Evolutionary conservation across 2,797 vertebrate genomes (phyloP).

Genomic region (Distichodus sexfasciatus): DNA sequence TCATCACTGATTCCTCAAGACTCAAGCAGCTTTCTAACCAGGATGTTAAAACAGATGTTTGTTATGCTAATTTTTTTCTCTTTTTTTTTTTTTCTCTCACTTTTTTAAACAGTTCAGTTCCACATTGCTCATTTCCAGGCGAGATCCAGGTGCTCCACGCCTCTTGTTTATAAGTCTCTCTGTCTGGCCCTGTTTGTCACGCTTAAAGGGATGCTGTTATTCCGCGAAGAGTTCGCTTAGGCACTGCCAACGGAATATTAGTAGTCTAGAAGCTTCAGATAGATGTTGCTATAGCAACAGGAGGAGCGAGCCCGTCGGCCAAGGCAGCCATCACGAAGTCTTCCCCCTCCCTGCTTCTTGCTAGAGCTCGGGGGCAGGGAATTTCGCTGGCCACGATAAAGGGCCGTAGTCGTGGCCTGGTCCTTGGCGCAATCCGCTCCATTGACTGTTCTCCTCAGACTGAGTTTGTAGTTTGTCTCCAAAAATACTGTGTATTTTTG

Average conservation of each 20-base stretch:
- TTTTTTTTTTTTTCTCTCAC: slow-evolving; percentile 51
- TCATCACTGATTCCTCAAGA: no score
- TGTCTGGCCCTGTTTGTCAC: background rate
- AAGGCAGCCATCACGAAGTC: no score
- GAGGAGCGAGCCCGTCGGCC: background rate
- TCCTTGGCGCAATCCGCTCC: no score
- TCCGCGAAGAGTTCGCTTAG: no score
- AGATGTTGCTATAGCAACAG: slow-evolving; percentile 27
- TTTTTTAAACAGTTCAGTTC: slow-evolving; percentile 87
- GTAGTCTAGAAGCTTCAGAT: background rate
- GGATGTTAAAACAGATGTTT: background rate
- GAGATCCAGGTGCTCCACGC: slow-evolving; percentile 92
- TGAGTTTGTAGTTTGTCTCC: no score
- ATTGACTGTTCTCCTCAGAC: no score
- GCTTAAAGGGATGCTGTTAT: background rate
- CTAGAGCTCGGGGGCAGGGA: no score
- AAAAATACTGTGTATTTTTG: no score
- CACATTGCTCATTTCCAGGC: slow-evolving; percentile 99
- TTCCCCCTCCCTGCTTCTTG: no score
- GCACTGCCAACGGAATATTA: background rate
- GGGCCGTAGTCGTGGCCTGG: no score
- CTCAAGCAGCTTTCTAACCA: no score
- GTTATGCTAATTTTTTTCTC: slow-evolving; percentile 16
- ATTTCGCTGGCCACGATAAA: no score
- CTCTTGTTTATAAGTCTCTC: background rate